A percentile compares a stretch with the other conserved stretches of the same genome.
These are phyloP conservation scores for Hirtodrosophila histrioides DNA, from an alignment of 2,888 invertebrate species.

Conservation along the genomic window DNA sequence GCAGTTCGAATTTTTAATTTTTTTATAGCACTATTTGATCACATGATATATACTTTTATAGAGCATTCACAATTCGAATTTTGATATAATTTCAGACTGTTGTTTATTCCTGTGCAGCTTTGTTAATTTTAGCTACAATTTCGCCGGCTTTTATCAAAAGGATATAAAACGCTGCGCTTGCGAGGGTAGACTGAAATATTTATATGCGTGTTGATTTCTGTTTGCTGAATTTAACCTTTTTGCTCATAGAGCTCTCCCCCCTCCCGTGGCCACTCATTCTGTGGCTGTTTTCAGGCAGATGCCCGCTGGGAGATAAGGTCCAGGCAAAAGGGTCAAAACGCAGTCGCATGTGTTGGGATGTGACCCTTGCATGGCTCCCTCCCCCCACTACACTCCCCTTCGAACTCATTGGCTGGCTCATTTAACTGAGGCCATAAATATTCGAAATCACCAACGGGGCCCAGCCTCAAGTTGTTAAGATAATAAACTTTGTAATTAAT, in stretches of 20 bases:
- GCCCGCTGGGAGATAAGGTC: slow-evolving; percentile 66
- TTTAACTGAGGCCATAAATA: slow-evolving; percentile 78
- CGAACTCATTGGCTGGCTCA: slow-evolving; percentile 67
- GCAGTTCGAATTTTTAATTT: too few species aligned
- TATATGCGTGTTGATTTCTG: slow-evolving; percentile 82
- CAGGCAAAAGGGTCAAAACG: slow-evolving; percentile 68
- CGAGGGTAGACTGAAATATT: slow-evolving; percentile 73
- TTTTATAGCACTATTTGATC: too few species aligned
- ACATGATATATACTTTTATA: neutral
- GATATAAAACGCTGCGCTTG: slow-evolving; percentile 27
- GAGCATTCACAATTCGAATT: slow-evolving; percentile 12
- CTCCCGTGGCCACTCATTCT: neutral
- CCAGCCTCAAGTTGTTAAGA: slow-evolving; percentile 73
- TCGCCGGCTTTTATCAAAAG: slow-evolving; percentile 64
- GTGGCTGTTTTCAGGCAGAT: slow-evolving; percentile 39
- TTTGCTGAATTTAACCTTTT: slow-evolving; percentile 77
- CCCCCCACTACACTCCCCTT: neutral
- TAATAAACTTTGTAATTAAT: slow-evolving; percentile 80
- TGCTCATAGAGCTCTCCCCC: slow-evolving; percentile 9
- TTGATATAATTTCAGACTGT: neutral
- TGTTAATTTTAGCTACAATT: slow-evolving; percentile 47
- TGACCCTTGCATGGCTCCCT: slow-evolving; percentile 22
- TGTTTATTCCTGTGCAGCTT: neutral
- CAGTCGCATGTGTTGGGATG: slow-evolving; percentile 36
- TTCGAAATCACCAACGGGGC: slow-evolving; percentile 73